Evolutionary conservation across 2,113 vertebrate species (phyloP), one percentile per base, ranked within the genome.

Genomic region (Actenoides lindsayi): DNA sequence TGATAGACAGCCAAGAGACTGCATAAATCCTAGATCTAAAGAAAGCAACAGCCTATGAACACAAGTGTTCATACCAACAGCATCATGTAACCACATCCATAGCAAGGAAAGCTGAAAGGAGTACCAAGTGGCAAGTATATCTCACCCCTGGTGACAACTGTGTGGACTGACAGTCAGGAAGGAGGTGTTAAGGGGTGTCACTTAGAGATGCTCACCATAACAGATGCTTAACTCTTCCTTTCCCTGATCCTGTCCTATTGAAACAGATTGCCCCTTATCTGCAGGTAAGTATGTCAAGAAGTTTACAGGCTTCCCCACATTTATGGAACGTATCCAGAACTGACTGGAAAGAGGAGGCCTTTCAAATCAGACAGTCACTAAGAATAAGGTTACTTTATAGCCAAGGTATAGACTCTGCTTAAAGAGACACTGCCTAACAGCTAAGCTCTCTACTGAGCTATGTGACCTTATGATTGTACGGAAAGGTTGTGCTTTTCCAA

Each of bases 391-490:
- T 84, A 53, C 73, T 94, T 89, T 64, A 73, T 13, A 84, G 59
- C 13, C 25, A 87, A 77, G 33, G 33, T 89, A 51, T 27, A 82
- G 42, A 20, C 12, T 77, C 33, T 48, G 17, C 42, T 94, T 50
- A 82, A 82, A 83, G 65, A 91, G 18, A 41, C 35, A 51, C 11
- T 28, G 93, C 41, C 68, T 78, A 54, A 70, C 5, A 81, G 30
- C 62, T 78, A 75, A 92, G 65, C 39, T 25, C 54, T 74, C 42
- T 69, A 44, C 21, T 67, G 44, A 19, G 23, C 23, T 85, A 17
- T 67, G 54, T 95, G 90, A 95, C 93, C 82, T 97, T 77, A 94
- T 85, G 41, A 83, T 83, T 90, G 63, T 54, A 74, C 69, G 18
- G 39, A 90, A 94, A 95, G 85, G 79, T 74, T 93, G 75, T 64